Evolutionary conservation across 2,113 vertebrate species (phyloP).

Genomic region (Phyllostomus hastatus): DNA sequence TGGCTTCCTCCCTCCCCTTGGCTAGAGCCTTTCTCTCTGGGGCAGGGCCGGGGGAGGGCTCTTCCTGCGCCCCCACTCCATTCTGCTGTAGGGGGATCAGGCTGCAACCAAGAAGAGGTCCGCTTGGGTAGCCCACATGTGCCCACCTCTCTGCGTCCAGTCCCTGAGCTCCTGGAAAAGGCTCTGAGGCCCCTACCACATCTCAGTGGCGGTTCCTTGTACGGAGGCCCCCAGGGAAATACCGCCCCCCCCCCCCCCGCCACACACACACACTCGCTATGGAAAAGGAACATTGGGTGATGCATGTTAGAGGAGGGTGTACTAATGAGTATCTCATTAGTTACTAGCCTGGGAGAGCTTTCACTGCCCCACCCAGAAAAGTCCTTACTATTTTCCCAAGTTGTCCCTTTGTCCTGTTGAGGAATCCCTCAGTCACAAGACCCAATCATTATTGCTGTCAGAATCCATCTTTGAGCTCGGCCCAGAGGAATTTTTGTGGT

Average conservation of each 20-base stretch:
- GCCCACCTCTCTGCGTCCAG: not conserved
- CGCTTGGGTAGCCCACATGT: not conserved
- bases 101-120: not conserved
- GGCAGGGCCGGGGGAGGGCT: not conserved
- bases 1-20: not conserved
- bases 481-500: not conserved
- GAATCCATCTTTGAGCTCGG: not conserved
- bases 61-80: not conserved
- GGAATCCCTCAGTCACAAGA: not conserved
- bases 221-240: not conserved
- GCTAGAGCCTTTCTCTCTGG: not conserved
- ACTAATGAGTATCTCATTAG: not conserved
- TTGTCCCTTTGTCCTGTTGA: not conserved
- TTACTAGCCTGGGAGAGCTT: not conserved
- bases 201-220: not conserved
- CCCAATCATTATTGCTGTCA: not conserved
- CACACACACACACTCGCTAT: not conserved
- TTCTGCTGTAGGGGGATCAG: not conserved
- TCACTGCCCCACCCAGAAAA: not conserved
- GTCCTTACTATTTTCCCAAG: not conserved
- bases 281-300: not conserved
- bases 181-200: not conserved
- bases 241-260: not conserved
- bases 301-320: not conserved
- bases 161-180: not conserved